Evolutionary conservation across 1,140 invertebrate genomes (phyloP).

Genomic region (Cyclargus thomasi): DNA sequence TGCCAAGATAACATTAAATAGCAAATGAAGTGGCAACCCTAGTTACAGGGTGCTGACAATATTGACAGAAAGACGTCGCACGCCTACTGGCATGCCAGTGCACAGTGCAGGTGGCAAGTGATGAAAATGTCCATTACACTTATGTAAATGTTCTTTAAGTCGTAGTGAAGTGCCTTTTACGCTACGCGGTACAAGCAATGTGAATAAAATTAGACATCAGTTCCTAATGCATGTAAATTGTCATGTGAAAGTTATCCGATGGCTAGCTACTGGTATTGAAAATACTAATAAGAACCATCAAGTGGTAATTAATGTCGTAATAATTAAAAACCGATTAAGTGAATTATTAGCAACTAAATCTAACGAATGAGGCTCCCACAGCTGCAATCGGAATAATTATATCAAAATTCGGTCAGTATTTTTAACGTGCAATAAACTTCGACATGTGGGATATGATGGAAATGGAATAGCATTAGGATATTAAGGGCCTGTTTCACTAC

Average conservation of each 20-base stretch:
- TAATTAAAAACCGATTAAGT: no score
- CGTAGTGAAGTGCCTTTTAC: neutral
- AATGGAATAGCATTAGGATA: no score
- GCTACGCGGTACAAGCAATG: no score
- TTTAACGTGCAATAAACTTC: no score
- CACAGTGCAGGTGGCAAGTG: neutral
- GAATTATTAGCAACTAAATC: no score
- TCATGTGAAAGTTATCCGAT: neutral
- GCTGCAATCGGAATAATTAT: no score
- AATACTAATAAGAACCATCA: no score
- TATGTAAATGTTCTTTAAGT: neutral
- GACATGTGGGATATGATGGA: no score
- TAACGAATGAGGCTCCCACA: no score
- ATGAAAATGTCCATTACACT: neutral
- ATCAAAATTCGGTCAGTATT: no score
- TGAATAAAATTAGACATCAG: neutral
- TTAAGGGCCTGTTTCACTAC: no score
- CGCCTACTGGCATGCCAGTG: neutral
- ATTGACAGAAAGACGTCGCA: neutral
- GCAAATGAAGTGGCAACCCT: neutral
- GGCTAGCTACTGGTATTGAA: neutral
- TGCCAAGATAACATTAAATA: neutral
- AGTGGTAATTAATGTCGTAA: no score
- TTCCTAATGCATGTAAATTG: neutral
- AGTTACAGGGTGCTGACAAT: neutral